A percentile compares a stretch with the other conserved stretches of the same genome.
phyloP scores from a whole-genome alignment of 92 coral and sea anemone genomes.

The Zoanthus sociatus region DNA sequence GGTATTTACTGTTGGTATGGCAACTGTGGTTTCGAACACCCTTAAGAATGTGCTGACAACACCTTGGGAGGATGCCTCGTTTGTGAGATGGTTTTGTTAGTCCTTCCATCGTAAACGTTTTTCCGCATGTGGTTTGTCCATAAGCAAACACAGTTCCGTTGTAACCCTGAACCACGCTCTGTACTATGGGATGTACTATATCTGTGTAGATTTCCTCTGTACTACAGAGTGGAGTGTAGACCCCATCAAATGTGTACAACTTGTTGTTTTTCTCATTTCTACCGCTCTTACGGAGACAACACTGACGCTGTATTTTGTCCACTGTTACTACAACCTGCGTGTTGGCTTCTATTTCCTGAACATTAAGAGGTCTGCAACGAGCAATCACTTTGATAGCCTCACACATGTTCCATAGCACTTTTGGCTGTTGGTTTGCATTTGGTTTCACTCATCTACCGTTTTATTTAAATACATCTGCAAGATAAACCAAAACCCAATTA shows the following conservation, averaged over 20 bases:
- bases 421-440: slow-evolving; percentile 24
- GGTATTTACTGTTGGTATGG: slow-evolving; percentile 72
- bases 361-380: slow-evolving; percentile 86
- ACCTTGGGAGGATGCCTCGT: slow-evolving; percentile 81
- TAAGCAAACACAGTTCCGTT: slow-evolving; percentile 93
- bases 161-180: slow-evolving; percentile 86
- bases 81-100: slow-evolving; percentile 61
- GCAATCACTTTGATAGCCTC: slow-evolving; percentile 80
- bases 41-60: slow-evolving; percentile 80
- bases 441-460: slow-evolving; percentile 30
- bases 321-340: slow-evolving; percentile 72
- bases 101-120: slow-evolving; percentile 92
- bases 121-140: slow-evolving; percentile 93
- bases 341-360: slow-evolving; percentile 71
- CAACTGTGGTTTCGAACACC: slow-evolving; percentile 62
- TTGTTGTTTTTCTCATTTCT: slow-evolving; percentile 59
- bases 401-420: slow-evolving; percentile 48
- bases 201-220: slow-evolving; percentile 83
- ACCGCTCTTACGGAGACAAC: slow-evolving; percentile 60
- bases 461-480: not conserved
- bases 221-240: slow-evolving; percentile 71
- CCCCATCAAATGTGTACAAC: slow-evolving; percentile 84
- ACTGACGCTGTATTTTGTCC: slow-evolving; percentile 72
- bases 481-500: not conserved
- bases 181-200: slow-evolving; percentile 87